A percentile compares a stretch with the other conserved stretches of the same genome.
Evolutionary conservation across 2,113 vertebrate genomes (phyloP).

Genomic region (Dasyurus viverrinus): DNA sequence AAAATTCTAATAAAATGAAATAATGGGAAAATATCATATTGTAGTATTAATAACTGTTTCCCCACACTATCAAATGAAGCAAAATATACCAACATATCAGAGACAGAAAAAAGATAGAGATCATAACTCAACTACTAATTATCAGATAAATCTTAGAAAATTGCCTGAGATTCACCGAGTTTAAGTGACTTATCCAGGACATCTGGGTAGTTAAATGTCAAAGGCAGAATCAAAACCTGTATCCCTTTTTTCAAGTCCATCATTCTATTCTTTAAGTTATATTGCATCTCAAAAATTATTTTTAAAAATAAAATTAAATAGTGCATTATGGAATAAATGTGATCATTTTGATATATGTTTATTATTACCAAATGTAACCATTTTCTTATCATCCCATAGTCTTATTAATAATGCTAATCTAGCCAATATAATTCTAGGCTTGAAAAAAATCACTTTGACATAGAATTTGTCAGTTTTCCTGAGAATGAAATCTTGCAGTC

Average conservation of each 20-base stretch:
- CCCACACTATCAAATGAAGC: not conserved
- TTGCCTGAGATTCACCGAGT: not conserved
- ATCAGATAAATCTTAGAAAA: not conserved
- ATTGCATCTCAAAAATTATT: not conserved
- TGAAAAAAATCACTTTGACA: constrained; percentile 16
- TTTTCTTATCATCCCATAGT: not conserved
- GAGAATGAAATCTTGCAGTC: not conserved
- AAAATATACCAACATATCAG: not conserved
- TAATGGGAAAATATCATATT: not conserved
- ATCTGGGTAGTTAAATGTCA: not conserved
- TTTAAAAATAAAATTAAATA: constrained; percentile 23
- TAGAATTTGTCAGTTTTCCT: not conserved
- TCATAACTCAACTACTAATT: not conserved
- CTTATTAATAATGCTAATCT: constrained; percentile 21
- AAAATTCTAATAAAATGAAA: not conserved
- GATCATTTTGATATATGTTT: not conserved
- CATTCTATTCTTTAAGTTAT: not conserved
- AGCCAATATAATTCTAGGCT: not conserved
- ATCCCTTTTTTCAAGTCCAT: not conserved
- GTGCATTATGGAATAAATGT: not conserved
- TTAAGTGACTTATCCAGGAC: not conserved
- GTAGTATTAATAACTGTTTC: not conserved
- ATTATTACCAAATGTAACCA: not conserved
- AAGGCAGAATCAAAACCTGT: not conserved
- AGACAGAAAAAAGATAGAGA: not conserved